These are phyloP conservation scores for Heliconius congener DNA, from an alignment of 1,140 invertebrate genomes.

Conservation along the genomic window DNA sequence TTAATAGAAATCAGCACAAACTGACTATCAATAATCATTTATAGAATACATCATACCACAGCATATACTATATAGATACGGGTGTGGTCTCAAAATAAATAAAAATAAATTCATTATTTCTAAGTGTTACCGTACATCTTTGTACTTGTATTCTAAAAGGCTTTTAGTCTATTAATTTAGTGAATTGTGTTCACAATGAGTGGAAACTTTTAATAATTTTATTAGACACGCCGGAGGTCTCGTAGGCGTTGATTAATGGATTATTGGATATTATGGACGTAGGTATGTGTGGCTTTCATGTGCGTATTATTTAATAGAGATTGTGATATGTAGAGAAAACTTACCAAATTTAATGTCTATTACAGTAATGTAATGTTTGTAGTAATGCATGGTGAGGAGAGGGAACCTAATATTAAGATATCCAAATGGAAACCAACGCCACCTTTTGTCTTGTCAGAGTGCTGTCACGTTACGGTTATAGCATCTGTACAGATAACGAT, in stretches of 20 bases:
- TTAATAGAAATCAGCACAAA: background rate
- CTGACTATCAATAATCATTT: background rate
- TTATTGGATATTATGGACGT: background rate
- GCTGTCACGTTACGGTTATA: too few species aligned
- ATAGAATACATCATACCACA: background rate
- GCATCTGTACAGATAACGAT: too few species aligned
- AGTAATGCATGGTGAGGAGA: too few species aligned
- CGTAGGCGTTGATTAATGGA: slow-evolving; percentile 45
- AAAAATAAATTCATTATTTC: slow-evolving; percentile 13
- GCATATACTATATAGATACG: background rate
- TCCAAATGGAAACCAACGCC: background rate
- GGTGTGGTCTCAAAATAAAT: background rate
- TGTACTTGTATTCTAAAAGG: slow-evolving; percentile 3
- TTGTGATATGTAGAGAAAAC: background rate
- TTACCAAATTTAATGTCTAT: background rate
- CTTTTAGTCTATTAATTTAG: slow-evolving; percentile 19
- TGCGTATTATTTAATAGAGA: background rate
- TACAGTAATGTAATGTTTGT: too few species aligned
- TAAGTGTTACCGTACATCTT: background rate
- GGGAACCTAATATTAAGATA: too few species aligned
- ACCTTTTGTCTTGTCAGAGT: too few species aligned
- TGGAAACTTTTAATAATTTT: slow-evolving; percentile 44
- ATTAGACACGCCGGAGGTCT: slow-evolving; percentile 40
- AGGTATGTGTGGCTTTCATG: slow-evolving; percentile 13
- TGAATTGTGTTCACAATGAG: slow-evolving; percentile 27